Base-by-base conservation (phyloP, 2,797 vertebrate species). In the Sebastolobus altivelis region DNA sequence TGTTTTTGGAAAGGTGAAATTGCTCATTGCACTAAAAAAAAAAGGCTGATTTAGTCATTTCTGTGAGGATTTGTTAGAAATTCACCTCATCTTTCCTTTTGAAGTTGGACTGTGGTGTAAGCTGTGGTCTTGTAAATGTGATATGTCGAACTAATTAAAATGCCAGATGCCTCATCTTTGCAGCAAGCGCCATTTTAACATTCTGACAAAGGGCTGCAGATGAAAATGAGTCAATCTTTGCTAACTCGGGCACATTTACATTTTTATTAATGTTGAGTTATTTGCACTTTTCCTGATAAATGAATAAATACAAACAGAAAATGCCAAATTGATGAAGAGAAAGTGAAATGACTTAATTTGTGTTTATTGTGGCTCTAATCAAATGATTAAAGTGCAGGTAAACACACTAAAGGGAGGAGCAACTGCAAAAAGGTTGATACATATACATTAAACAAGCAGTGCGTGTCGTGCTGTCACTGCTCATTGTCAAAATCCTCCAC, bases 221-320 rank as follows among this genome's bases (percentile, higher is more conserved):
- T 72, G 65, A 58, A 82, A 72, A 78, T 40, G 31, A 75, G 46
- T 63, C 75, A 69, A 20, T 81, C 29, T n/a, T 35, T 38, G 62
- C 73, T 54, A 70, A 77, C 49, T 63, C 2, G 0, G 14, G 4
- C 7, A 12, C n/a, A 83, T 87, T 85, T 65, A 49, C 74, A 86
- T 84, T 84, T 86, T 52, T 82, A 81, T 86, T 81, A 49, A 72
- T n/a, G 37, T 55, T 35, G 56, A 76, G 75, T 67, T 5, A 80
- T 66, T 84, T 65, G 4, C 54, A 59, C 16, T 56, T 6, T 60
- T 40, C 8, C 20, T 12, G 31, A 61, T 27, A 22, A 46, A 77
- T 54, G 46, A 29, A 81, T 35, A 55, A 31, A 40, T 65, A 12
- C 4, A 65, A 75, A 25, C 8, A 18, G 14, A 38, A 72, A 67